Conservation (phyloP, 2,113 vertebrate species). For the Otolemur garnettii region DNA sequence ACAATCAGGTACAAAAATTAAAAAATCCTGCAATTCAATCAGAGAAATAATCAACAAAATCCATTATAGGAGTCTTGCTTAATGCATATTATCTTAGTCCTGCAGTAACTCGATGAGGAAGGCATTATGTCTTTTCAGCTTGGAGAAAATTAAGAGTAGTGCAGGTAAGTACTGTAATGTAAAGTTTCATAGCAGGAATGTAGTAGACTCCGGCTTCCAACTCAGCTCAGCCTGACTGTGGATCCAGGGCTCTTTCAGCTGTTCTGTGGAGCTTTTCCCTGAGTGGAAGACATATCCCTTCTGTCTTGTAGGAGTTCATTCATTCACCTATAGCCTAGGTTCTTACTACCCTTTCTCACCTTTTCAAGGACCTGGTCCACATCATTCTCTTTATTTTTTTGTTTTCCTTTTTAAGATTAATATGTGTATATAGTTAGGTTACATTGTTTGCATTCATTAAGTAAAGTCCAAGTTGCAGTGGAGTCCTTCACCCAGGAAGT, state of each 20-base stretch:
- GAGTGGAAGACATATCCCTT: neutral
- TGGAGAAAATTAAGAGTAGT: neutral
- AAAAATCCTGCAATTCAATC: conserved; percentile 4
- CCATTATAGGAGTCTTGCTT: neutral
- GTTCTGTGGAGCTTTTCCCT: neutral
- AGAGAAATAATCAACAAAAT: conserved; percentile 25
- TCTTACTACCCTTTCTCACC: too few relatives aligned
- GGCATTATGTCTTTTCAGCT: neutral
- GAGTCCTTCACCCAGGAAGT: too few relatives aligned
- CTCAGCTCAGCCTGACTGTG: neutral
- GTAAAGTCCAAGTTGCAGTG: too few relatives aligned
- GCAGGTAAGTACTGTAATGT: neutral
- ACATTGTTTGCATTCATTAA: too few relatives aligned
- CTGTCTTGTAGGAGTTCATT: neutral
- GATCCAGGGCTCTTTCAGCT: neutral
- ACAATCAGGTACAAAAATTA: neutral
- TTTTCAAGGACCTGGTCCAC: neutral
- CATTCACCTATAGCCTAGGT: neutral
- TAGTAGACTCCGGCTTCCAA: neutral
- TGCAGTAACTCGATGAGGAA: neutral
- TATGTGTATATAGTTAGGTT: too few relatives aligned
- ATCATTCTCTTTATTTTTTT: neutral
- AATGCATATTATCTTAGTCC: neutral
- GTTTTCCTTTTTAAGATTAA: too few relatives aligned
- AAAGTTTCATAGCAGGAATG: neutral